Evolutionary conservation across 2,888 invertebrate species (phyloP).

Genomic region (Charanyca ferruginea): DNA sequence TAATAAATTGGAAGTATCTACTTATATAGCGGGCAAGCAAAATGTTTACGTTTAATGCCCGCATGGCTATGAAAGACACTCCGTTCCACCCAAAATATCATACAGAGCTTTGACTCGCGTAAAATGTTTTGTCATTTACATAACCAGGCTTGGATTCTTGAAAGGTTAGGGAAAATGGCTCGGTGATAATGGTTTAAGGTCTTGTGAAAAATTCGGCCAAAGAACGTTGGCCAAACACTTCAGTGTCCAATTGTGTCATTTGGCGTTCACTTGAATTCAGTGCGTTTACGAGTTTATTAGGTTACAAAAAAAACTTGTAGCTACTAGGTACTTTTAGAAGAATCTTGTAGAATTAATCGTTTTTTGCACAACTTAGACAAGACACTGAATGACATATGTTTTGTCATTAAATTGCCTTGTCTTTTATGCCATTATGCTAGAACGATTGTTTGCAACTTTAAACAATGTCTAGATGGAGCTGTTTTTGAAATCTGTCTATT

Average conservation of each 20-base stretch:
- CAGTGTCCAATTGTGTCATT: no score
- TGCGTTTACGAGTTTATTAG: conserved; percentile 1
- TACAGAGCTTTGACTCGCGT: conserved; percentile 45
- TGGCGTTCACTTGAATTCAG: no score
- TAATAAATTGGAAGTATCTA: conserved; percentile 57
- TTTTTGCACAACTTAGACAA: not conserved
- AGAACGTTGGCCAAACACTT: conserved; percentile 7
- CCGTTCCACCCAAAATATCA: conserved; percentile 48
- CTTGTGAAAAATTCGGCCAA: conserved; percentile 25
- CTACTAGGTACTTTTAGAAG: not conserved
- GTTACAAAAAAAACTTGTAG: not conserved
- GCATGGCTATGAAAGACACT: conserved; percentile 60
- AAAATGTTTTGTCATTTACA: conserved; percentile 48
- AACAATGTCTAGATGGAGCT: no score
- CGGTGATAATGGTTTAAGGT: conserved; percentile 27
- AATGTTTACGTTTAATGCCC: conserved; percentile 58
- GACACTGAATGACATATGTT: not conserved
- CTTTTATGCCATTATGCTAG: not conserved
- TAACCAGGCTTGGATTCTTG: conserved; percentile 35
- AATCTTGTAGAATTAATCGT: not conserved
- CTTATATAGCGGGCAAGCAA: conserved; percentile 41
- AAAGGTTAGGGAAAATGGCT: conserved; percentile 27
- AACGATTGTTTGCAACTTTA: not conserved
- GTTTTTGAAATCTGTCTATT: no score
- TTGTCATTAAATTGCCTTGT: not conserved